Percentiles rank a stretch among this genome's conserved stretches.
Conservation (phyloP, 2,797 vertebrate species). For the Gallinago solitaria region DNA sequence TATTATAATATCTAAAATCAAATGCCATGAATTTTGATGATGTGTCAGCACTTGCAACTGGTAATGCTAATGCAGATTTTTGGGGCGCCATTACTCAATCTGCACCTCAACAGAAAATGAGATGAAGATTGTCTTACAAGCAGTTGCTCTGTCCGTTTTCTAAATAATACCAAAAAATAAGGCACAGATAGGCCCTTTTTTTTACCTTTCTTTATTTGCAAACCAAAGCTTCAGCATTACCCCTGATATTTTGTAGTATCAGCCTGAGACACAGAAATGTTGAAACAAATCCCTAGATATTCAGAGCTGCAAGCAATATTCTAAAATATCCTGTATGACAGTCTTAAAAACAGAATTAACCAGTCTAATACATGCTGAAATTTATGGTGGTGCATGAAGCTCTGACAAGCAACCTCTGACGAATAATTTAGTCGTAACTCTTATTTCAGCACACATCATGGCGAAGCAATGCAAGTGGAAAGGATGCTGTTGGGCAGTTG, state of each 20-base stretch:
- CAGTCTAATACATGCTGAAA: neutral
- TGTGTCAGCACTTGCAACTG: neutral
- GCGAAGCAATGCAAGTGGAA: neutral
- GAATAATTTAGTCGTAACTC: neutral
- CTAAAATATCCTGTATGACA: neutral
- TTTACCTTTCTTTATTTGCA: conserved; percentile 6
- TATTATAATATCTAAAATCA: conserved; percentile 1
- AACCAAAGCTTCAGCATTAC: neutral
- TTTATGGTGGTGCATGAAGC: conserved; percentile 2
- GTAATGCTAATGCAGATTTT: conserved; percentile 7
- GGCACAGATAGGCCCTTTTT: neutral
- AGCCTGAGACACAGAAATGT: neutral
- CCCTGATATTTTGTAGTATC: neutral
- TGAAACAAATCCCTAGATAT: neutral
- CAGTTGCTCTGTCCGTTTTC: neutral
- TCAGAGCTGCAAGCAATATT: neutral
- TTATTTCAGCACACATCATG: neutral
- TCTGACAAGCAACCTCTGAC: neutral
- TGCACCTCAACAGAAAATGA: neutral
- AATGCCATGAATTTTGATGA: conserved; percentile 39
- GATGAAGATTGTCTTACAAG: neutral
- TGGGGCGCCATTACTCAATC: neutral
- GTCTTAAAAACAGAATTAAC: conserved; percentile 19
- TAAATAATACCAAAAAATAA: neutral
- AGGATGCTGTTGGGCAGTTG: neutral